Conservation (phyloP, 1,140 invertebrate genomes). For the Luehdorfia chinensis region DNA sequence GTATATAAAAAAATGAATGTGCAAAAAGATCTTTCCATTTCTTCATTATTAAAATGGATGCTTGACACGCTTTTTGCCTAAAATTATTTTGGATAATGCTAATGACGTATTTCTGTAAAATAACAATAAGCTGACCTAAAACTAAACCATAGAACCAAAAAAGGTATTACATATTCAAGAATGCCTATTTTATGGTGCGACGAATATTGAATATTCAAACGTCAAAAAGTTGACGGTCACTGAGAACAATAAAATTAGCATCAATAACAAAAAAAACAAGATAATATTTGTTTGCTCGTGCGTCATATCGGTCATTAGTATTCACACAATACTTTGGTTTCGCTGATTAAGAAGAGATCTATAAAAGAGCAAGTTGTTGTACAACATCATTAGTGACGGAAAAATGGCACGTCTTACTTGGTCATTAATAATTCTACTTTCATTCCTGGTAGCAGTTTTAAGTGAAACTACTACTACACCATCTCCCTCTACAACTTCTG, state of each 20-base stretch:
- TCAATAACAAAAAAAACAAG: not conserved
- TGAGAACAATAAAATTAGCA: not conserved
- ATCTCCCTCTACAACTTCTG: too few species aligned
- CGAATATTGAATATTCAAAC: slow-evolving; percentile 5
- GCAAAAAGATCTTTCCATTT: too few species aligned
- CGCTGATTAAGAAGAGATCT: slow-evolving; percentile 1
- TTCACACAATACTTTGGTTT: not conserved
- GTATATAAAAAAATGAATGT: too few species aligned
- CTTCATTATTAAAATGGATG: too few species aligned
- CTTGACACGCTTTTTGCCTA: too few species aligned
- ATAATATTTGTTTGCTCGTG: not conserved
- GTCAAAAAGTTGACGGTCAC: not conserved
- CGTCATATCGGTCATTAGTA: not conserved
- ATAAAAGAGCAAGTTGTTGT: slow-evolving; percentile 2
- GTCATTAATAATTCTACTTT: not conserved
- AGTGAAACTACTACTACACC: not conserved
- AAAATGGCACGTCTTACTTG: slow-evolving; percentile 6
- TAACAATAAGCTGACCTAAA: too few species aligned
- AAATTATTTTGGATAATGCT: too few species aligned
- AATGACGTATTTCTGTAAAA: too few species aligned
- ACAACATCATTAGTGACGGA: not conserved
- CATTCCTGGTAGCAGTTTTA: not conserved
- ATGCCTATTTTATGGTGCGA: not conserved
- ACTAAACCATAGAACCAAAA: too few species aligned
- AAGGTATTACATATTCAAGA: not conserved